Conservation (phyloP, 2,888 invertebrate species). For the Heliconius charithonia region DNA sequence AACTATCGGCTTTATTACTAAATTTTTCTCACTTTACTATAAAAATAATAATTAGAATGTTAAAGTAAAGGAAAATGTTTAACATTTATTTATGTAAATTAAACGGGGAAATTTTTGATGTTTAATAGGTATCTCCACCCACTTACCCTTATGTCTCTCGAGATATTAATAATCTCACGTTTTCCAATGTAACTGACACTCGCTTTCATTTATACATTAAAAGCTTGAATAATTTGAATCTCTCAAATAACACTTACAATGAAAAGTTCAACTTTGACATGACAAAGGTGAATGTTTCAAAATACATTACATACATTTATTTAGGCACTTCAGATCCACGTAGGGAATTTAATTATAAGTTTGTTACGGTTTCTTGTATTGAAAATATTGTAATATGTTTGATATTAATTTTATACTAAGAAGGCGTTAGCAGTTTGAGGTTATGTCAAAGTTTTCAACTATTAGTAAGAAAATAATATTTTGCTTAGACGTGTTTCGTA, state of each 20-base stretch:
- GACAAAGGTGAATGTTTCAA: slow-evolving; percentile 2
- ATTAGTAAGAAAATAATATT: background rate
- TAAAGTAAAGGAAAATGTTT: too few relatives aligned
- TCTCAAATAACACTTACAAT: slow-evolving; percentile 3
- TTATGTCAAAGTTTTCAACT: background rate
- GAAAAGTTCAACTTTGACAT: slow-evolving; percentile 10
- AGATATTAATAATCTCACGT: background rate
- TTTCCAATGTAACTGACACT: slow-evolving; percentile 9
- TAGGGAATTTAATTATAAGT: slow-evolving; percentile 13
- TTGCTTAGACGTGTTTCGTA: too few relatives aligned
- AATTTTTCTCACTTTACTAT: too few relatives aligned
- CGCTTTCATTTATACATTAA: slow-evolving; percentile 1
- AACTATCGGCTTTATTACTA: too few relatives aligned
- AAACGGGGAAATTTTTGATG: too few relatives aligned
- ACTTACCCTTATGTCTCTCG: too few relatives aligned
- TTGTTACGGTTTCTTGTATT: background rate
- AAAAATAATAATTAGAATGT: too few relatives aligned
- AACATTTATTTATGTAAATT: too few relatives aligned
- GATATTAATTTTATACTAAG: background rate
- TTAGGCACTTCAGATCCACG: background rate
- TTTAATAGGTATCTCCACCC: too few relatives aligned
- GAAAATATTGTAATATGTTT: background rate
- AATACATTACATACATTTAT: background rate
- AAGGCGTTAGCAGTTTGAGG: background rate
- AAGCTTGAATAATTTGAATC: too few relatives aligned